A percentile compares a stretch with the other conserved stretches of the same genome.
phyloP scores from a whole-genome alignment of 2,888 invertebrate genomes.

The Drosophila yooni region DNA sequence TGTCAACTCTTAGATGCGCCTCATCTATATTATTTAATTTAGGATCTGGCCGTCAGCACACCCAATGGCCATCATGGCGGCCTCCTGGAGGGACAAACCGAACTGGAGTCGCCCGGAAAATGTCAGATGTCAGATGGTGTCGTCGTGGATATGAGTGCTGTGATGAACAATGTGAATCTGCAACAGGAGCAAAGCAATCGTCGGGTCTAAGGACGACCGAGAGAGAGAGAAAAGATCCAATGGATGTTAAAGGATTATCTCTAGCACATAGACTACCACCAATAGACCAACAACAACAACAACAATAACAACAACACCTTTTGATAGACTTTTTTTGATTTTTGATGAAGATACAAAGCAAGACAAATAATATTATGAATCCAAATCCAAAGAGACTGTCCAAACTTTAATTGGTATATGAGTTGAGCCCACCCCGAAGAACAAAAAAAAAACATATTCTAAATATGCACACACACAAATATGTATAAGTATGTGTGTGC shows the following conservation, averaged over 20 bases:
- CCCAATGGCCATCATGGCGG: constrained; percentile 86
- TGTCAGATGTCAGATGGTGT: constrained; percentile 87
- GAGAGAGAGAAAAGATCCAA: neutral
- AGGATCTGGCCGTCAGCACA: constrained; percentile 85
- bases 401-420: constrained; percentile 31
- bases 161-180: constrained; percentile 80
- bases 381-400: constrained; percentile 49
- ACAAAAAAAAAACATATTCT: neutral
- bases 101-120: constrained; percentile 85
- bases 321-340: constrained; percentile 53
- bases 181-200: constrained; percentile 76
- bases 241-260: neutral
- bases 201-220: constrained; percentile 54
- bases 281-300: constrained; percentile 51
- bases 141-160: constrained; percentile 87
- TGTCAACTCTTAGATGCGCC: neutral
- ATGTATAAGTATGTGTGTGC: neutral
- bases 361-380: constrained; percentile 11
- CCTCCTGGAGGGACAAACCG: constrained; percentile 86
- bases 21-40: constrained; percentile 30
- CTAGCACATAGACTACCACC: constrained; percentile 36
- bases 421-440: constrained; percentile 47
- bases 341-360: constrained; percentile 23
- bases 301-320: constrained; percentile 31
- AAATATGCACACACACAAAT: constrained; percentile 14